Percentiles rank a stretch among this genome's conserved stretches.
phyloP scores from a whole-genome alignment of 2,888 invertebrate species.

The Cheilosia vulpina region DNA sequence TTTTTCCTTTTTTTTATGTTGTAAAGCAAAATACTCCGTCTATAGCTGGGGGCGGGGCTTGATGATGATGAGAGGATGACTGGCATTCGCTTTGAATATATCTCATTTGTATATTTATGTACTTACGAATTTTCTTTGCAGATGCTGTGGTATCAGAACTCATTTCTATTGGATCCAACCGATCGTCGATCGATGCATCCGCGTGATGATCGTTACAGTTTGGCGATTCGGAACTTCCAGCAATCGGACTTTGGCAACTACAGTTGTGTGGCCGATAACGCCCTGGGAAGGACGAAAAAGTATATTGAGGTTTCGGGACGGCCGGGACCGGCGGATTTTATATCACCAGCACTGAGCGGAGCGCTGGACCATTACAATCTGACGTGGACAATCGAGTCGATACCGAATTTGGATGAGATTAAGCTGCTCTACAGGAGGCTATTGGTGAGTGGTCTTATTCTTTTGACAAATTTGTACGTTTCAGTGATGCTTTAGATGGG shows the following conservation, averaged over 20 bases:
- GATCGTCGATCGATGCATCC: constrained; percentile 87
- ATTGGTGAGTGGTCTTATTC: constrained; percentile 83
- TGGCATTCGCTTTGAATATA: constrained; percentile 35
- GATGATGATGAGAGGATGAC: background rate
- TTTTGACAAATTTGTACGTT: background rate
- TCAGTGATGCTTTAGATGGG: background rate
- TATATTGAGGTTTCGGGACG: constrained; percentile 87
- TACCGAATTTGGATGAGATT: constrained; percentile 87
- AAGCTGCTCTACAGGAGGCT: constrained; percentile 87
- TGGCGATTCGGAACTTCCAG: constrained; percentile 86
- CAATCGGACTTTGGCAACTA: constrained; percentile 87
- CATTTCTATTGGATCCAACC: constrained; percentile 86
- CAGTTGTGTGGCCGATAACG: constrained; percentile 85
- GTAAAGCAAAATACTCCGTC: constrained; percentile 2
- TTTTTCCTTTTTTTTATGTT: constrained; percentile 14
- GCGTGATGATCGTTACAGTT: constrained; percentile 85
- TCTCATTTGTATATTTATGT: constrained; percentile 20
- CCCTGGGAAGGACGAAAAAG: constrained; percentile 85
- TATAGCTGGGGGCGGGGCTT: constrained; percentile 1
- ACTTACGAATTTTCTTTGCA: constrained; percentile 78
- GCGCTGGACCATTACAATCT: constrained; percentile 87
- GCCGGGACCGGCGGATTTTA: constrained; percentile 87
- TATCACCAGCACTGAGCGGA: constrained; percentile 86
- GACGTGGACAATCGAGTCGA: constrained; percentile 88
- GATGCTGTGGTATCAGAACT: constrained; percentile 88